Evolutionary conservation across 2,113 vertebrate species (phyloP), one percentile per base, ranked within the genome.

Genomic region (Chionis minor): DNA sequence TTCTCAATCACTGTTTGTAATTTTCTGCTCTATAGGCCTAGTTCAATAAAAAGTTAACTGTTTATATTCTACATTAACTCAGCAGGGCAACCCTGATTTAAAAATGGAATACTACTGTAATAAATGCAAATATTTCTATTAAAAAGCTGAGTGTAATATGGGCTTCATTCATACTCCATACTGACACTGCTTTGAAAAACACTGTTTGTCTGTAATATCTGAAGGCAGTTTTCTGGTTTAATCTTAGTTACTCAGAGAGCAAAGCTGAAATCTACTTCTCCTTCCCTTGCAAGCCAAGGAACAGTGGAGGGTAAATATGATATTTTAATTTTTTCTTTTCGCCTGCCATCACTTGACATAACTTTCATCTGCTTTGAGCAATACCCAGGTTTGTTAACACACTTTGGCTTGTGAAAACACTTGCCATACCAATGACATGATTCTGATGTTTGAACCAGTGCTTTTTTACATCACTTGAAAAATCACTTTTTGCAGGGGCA

Each of bases 241-340:
- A 81, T 86, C 81, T 92, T 83, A 95, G 84, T 80, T 89, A 83
- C 94, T 77, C 49, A n/a, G 67, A 90, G 52, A 88, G 70, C 70
- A 70, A 71, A 92, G 59, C 23, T 81, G 92, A 90, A 92, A 79
- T 35, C 85, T 49, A 55, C 55, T 84, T 40, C 78, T 71, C 45
- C 55, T 74, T 86, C n/a, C 26, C 15, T 73, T 83, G 15, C 49
- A 73, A 84, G 49, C 49, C 49, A 72, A 80, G 44, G 14, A 94
- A 59, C n/a, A 26, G 17, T 72, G 17, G 35, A 89, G 63, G 63
- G 54, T 89, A 91, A 89, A 95, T 92, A 83, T 49, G 49, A 49
- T 49, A 21, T 17, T 79, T 85, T 63, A 1, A 16, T 8, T 66
- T 82, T 75, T 72, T 7, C 4, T 65, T 81, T 86, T 61, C 28